These are phyloP conservation scores for Ibycter americanus DNA, from an alignment of 2,797 vertebrate genomes.

Conservation along the genomic window DNA sequence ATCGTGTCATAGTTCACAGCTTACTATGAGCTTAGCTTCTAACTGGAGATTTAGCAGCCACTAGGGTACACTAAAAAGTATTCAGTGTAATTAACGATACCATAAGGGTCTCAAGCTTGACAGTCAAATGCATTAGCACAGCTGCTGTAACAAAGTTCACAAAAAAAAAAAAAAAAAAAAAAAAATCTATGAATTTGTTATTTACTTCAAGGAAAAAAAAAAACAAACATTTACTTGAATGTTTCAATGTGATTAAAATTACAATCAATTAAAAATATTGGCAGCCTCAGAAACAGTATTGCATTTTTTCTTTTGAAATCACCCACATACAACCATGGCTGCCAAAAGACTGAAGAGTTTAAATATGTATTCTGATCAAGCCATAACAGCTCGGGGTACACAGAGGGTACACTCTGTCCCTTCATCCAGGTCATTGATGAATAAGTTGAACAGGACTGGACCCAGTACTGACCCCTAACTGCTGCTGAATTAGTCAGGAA, in stretches of 20 bases:
- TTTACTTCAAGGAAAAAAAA: neutral
- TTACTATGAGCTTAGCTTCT: neutral
- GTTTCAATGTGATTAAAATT: neutral
- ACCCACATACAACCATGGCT: neutral
- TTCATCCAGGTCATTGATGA: too few relatives aligned
- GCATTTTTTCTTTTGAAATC: neutral
- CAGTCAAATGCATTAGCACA: neutral
- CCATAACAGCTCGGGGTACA: neutral
- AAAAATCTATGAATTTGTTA: neutral
- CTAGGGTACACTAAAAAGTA: neutral
- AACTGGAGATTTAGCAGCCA: neutral
- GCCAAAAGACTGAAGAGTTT: neutral
- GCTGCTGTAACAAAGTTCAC: neutral
- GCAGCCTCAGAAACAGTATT: neutral
- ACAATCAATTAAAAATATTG: neutral
- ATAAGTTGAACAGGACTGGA: too few relatives aligned
- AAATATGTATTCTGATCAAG: neutral
- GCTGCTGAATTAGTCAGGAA: neutral
- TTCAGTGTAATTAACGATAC: neutral
- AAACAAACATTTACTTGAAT: fast-evolving
- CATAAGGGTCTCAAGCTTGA: neutral
- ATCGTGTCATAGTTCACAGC: neutral
- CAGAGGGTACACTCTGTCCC: too few relatives aligned
- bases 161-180: neutral
- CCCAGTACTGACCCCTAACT: neutral